A percentile compares a stretch with the other conserved stretches of the same genome.
Evolutionary conservation across 2,888 invertebrate species (phyloP).

Genomic region (Chymomyza caudatula): DNA sequence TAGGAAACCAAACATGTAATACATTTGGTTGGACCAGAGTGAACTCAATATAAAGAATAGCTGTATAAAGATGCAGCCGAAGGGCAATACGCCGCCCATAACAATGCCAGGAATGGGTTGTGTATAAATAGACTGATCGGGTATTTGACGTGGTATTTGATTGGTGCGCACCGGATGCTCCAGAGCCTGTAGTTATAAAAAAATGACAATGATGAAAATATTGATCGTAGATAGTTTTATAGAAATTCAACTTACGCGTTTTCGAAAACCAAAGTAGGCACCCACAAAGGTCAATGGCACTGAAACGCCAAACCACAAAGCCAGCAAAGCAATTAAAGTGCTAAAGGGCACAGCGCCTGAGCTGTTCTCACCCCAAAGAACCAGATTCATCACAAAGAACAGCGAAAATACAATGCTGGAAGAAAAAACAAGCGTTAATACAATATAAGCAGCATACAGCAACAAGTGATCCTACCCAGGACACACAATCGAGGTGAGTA

Average conservation of each 20-base stretch:
- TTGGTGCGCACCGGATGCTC: slow-evolving; percentile 99
- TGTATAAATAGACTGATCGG: slow-evolving; percentile 98
- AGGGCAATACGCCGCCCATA: slow-evolving; percentile 99
- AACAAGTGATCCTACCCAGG: slow-evolving; percentile 87
- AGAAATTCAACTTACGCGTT: slow-evolving; percentile 84
- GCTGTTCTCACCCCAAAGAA: slow-evolving; percentile 96
- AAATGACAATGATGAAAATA: neutral
- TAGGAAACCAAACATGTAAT: slow-evolving; percentile 99
- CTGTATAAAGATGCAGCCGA: slow-evolving; percentile 98
- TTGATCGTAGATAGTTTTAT: neutral
- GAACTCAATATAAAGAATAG: slow-evolving; percentile 99
- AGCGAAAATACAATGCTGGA: slow-evolving; percentile 94
- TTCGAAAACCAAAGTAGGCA: slow-evolving; percentile 98
- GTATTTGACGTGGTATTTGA: slow-evolving; percentile 98
- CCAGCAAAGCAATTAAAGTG: slow-evolving; percentile 94
- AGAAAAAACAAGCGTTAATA: neutral
- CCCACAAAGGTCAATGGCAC: slow-evolving; percentile 98
- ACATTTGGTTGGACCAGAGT: slow-evolving; percentile 97
- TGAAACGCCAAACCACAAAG: slow-evolving; percentile 98
- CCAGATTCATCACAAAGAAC: slow-evolving; percentile 97
- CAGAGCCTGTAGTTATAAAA: slow-evolving; percentile 82
- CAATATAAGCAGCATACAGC: neutral
- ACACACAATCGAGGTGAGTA: slow-evolving; percentile 96
- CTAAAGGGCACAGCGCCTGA: slow-evolving; percentile 98
- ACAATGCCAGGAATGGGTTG: slow-evolving; percentile 95